Evolutionary conservation across 1,140 invertebrate genomes (phyloP).

Genomic region (Panagrolaimus sp.): DNA sequence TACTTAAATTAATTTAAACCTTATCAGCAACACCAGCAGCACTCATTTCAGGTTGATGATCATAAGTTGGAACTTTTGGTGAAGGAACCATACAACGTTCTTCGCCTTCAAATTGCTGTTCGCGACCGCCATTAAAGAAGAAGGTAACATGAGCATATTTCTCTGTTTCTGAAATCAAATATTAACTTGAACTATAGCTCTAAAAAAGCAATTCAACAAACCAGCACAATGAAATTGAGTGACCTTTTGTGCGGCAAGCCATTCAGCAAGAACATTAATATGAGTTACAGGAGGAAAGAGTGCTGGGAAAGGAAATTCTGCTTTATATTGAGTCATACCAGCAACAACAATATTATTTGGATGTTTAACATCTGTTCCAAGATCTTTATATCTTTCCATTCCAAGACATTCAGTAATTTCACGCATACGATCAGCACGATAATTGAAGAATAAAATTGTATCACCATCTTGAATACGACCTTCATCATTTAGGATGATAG

Average conservation of each 20-base stretch:
- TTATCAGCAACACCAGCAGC: conserved; percentile 60
- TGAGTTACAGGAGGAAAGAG: conserved; percentile 60
- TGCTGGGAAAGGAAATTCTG: conserved; percentile 60
- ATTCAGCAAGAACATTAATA: conserved; percentile 61
- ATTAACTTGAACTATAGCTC: background rate
- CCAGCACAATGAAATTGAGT: conserved; percentile 61
- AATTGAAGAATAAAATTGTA: conserved; percentile 62
- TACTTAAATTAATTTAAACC: conserved; percentile 33
- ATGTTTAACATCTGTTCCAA: conserved; percentile 58
- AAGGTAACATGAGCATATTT: conserved; percentile 63
- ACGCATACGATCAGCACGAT: conserved; percentile 61
- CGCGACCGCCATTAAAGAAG: conserved; percentile 62
- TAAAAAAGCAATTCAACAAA: conserved; percentile 25
- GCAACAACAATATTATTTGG: conserved; percentile 42
- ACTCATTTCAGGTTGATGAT: conserved; percentile 62
- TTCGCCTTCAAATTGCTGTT: conserved; percentile 60
- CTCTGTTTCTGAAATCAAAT: conserved; percentile 59
- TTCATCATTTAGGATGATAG: conserved; percentile 59
- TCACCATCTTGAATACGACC: conserved; percentile 60
- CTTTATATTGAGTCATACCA: conserved; percentile 62
- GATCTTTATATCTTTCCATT: conserved; percentile 56
- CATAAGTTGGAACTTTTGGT: conserved; percentile 62
- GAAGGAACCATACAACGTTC: conserved; percentile 62
- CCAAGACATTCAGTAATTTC: conserved; percentile 61
- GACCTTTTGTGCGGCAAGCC: conserved; percentile 56